Percentiles rank a stretch among this genome's conserved stretches.
Conservation (phyloP, 2,113 vertebrate species). For the Mola mola region DNA sequence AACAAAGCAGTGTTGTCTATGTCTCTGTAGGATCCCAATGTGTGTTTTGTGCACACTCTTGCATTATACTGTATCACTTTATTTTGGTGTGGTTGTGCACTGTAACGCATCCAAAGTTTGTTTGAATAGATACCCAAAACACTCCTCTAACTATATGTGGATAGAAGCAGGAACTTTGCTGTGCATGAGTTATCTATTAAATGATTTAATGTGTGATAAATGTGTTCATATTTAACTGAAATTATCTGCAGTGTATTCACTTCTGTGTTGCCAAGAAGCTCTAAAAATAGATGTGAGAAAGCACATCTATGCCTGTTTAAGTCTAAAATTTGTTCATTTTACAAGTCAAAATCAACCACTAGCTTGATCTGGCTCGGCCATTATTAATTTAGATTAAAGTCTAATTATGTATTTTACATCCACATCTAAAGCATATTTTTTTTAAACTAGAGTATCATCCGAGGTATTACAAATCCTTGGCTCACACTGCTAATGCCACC, state of each 20-base stretch:
- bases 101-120: constrained; percentile 44
- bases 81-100: constrained; percentile 33
- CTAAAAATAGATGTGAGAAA: constrained; percentile 53
- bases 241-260: constrained; percentile 56
- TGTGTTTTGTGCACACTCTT: constrained; percentile 11
- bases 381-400: too few species aligned
- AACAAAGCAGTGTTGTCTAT: constrained; percentile 51
- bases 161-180: constrained; percentile 53
- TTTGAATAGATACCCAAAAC: constrained; percentile 47
- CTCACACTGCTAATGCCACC: too few species aligned
- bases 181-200: constrained; percentile 48
- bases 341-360: too few species aligned
- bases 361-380: too few species aligned
- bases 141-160: constrained; percentile 13
- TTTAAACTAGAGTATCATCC: too few species aligned
- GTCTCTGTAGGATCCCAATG: constrained; percentile 43
- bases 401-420: too few species aligned
- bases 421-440: too few species aligned
- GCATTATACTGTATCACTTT: constrained; percentile 17
- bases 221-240: constrained; percentile 72
- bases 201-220: constrained; percentile 76
- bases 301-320: constrained; percentile 29
- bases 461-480: too few species aligned
- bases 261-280: constrained; percentile 35
- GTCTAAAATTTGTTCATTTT: too few species aligned